A percentile compares a stretch with the other conserved stretches of the same genome.
Conservation (phyloP, 2,888 invertebrate genomes). For the Heliconius erato region DNA sequence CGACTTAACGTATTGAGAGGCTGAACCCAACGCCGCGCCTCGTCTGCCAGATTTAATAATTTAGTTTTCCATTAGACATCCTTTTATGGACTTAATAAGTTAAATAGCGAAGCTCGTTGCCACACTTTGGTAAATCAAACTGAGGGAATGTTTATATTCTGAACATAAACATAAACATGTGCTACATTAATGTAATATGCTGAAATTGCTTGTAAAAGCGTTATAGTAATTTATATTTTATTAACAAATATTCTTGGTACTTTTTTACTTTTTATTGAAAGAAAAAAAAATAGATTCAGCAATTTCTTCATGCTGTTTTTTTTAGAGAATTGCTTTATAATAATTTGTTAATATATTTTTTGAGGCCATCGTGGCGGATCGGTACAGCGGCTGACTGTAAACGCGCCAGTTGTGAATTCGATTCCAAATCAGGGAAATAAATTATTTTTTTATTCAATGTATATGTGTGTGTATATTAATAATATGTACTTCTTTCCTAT, state of each 20-base stretch:
- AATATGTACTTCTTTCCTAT: too few relatives aligned
- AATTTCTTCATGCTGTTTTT: too few relatives aligned
- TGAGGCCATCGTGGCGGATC: background rate
- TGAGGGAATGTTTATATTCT: background rate
- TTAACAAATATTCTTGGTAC: background rate
- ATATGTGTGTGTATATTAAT: too few relatives aligned
- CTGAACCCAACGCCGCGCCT: background rate
- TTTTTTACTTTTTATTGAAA: background rate
- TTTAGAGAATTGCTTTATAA: background rate
- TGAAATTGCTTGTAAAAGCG: background rate
- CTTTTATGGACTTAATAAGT: background rate
- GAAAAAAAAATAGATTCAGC: background rate
- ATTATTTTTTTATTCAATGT: too few relatives aligned
- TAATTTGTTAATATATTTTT: background rate
- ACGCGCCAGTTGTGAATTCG: background rate
- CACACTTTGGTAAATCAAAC: background rate
- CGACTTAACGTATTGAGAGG: background rate
- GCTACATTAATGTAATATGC: background rate
- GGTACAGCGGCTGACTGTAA: background rate
- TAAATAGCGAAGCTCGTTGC: background rate
- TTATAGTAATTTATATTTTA: background rate
- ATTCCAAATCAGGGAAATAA: background rate
- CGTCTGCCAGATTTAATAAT: too few relatives aligned
- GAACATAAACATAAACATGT: background rate
- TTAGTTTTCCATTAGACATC: background rate